Conservation (phyloP, 1,140 invertebrate genomes). For the Oedothorax gibbosus region DNA sequence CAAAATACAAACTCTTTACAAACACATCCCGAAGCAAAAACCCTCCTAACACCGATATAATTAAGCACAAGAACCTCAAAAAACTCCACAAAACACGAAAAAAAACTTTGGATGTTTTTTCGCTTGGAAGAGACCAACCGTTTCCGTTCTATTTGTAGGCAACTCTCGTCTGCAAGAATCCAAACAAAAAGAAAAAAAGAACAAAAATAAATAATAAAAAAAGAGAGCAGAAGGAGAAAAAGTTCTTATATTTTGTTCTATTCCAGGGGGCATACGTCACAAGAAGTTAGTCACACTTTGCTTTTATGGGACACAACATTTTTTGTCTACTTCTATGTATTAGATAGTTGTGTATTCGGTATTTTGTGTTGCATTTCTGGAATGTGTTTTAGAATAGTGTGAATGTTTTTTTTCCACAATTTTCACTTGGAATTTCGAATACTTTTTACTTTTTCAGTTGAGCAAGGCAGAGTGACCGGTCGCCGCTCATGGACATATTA, state of each 20-base stretch:
- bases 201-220: conserved; percentile 9
- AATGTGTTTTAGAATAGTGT: too few relatives aligned
- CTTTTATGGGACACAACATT: conserved; percentile 31
- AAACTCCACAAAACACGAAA: background rate
- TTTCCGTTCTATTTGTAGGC: conserved; percentile 21
- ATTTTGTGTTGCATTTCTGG: too few relatives aligned
- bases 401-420: too few relatives aligned
- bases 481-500: too few relatives aligned
- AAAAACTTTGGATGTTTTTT: background rate
- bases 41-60: background rate
- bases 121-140: background rate
- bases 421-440: too few relatives aligned
- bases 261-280: conserved; percentile 33
- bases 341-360: too few relatives aligned
- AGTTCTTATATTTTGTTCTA: conserved; percentile 18
- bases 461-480: too few relatives aligned
- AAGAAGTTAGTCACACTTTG: conserved; percentile 39
- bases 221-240: background rate
- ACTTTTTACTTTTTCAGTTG: too few relatives aligned
- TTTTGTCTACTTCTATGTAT: background rate
- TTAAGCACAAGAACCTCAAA: background rate
- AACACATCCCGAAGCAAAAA: too few relatives aligned
- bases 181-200: background rate
- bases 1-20: too few relatives aligned
- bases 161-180: conserved; percentile 9